Base-by-base conservation (phyloP, 1,140 invertebrate genomes). In the Neelides sp. region DNA sequence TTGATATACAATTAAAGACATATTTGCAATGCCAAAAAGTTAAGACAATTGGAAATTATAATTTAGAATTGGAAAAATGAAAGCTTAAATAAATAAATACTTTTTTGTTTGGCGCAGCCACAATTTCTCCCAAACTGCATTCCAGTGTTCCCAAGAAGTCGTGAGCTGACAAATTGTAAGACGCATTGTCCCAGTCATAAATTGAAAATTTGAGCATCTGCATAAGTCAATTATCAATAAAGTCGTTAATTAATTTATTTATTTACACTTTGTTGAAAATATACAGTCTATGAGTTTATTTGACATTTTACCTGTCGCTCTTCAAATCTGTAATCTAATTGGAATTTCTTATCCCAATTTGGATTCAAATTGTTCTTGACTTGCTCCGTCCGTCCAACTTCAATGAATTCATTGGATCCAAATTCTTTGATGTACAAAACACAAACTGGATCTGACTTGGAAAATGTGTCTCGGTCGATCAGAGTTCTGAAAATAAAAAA, bases 261-360 rank as follows among this genome's bases (percentile, higher is more conserved):
- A 13, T 1, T 43, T 36, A 36, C 15, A 2, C 23, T 45, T 36
- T 45, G 37, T 23, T 36, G 15, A 17, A 49, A 27, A 44, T 3
- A 4, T 15, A 50, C 22, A 4, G 1, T n/a, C 13, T 48, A 8
- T 12, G 19, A 7, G 45, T 12, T 32, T 48, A 17, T 17, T 35
- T 46, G 1, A 13, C 32, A 41, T 4, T 7, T 5, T 48, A 62
- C 59, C 37, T 64, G 62, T 52, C 61, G 54, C 62, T 73, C 68
- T 64, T 77, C 75, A 66, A 77, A 77, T 49, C 64, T 68, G 55
- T 75, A 75, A 39, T 73, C 64, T 10, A 75, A 53, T 2, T 66
- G 57, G 60, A 76, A 70, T 58, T 72, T 73, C 47, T 68, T 71
- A 4, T 68, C 66, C 68, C 73, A 75, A 48, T 71, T 64, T 24